phyloP scores from a whole-genome alignment of 2,888 invertebrate species.

The Nycteola revayana region DNA sequence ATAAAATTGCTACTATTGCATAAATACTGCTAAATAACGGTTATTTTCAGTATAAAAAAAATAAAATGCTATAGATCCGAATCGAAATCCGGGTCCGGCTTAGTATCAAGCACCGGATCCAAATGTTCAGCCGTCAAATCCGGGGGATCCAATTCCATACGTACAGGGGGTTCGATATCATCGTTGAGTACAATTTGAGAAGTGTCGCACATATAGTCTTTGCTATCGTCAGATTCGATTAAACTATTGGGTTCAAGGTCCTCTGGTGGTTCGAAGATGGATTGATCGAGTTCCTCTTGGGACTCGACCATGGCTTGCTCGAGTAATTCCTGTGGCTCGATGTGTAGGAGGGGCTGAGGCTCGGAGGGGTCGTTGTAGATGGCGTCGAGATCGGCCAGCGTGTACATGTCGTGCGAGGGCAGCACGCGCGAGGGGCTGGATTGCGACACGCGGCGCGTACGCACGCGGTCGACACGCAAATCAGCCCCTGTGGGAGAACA shows the following conservation, averaged over 20 bases:
- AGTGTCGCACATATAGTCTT: slow-evolving; percentile 27
- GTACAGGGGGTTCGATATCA: slow-evolving; percentile 20
- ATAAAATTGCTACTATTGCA: too few species aligned
- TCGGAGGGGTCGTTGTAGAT: slow-evolving; percentile 50
- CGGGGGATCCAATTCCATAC: slow-evolving; percentile 17
- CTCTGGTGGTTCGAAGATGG: slow-evolving; percentile 14
- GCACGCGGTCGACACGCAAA: slow-evolving; percentile 38
- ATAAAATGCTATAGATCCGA: too few species aligned
- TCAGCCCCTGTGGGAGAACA: too few species aligned
- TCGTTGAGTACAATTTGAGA: slow-evolving; percentile 22
- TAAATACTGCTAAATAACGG: too few species aligned
- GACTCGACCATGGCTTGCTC: slow-evolving; percentile 26
- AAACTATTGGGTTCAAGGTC: slow-evolving; percentile 9
- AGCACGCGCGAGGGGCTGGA: slow-evolving; percentile 83
- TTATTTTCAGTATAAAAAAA: too few species aligned
- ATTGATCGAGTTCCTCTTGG: slow-evolving; percentile 16
- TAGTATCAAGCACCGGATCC: slow-evolving; percentile 18
- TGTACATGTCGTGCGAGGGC: slow-evolving; percentile 50
- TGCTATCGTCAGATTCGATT: slow-evolving; percentile 29
- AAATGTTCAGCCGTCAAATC: slow-evolving; percentile 15
- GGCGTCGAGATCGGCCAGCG: slow-evolving; percentile 54
- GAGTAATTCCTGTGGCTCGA: slow-evolving; percentile 26
- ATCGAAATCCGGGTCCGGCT: slow-evolving; percentile 21
- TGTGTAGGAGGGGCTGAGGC: slow-evolving; percentile 21
- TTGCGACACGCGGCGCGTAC: slow-evolving; percentile 91